A percentile compares a stretch with the other conserved stretches of the same genome.
These are phyloP conservation scores for Enteromius afrohamiltoni DNA, from an alignment of 2,797 vertebrate genomes.

Conservation along the genomic window DNA sequence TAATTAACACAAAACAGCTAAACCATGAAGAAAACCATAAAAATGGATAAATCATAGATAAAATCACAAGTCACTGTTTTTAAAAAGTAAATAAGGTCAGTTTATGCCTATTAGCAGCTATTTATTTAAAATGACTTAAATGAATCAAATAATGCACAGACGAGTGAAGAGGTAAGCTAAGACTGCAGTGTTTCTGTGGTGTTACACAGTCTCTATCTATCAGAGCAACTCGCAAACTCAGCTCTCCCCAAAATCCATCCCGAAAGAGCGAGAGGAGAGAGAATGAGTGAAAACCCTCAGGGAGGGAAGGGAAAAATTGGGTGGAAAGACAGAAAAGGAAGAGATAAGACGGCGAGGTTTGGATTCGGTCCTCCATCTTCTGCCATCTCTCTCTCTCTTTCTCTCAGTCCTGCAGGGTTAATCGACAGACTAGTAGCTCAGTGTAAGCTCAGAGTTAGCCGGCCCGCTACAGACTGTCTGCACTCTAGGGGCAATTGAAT, in stretches of 20 bases:
- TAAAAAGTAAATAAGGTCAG: not conserved
- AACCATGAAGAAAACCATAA: not conserved
- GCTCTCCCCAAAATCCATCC: constrained; percentile 15
- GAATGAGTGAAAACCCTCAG: constrained; percentile 32
- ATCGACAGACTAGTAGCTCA: constrained; percentile 46
- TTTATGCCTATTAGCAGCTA: not conserved
- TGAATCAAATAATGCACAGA: not conserved
- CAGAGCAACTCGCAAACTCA: constrained; percentile 23
- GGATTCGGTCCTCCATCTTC: constrained; percentile 39
- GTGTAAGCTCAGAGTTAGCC: constrained; percentile 22
- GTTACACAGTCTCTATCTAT: constrained; percentile 23
- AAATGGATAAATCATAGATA: not conserved
- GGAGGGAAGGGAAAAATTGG: constrained; percentile 8
- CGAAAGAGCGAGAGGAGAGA: constrained; percentile 2
- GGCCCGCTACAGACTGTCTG: constrained; percentile 1
- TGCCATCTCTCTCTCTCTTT: not conserved
- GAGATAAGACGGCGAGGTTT: constrained; percentile 51
- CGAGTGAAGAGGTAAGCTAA: not conserved
- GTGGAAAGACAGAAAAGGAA: constrained; percentile 13
- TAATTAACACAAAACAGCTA: not conserved
- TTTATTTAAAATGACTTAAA: not conserved
- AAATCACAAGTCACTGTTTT: not conserved
- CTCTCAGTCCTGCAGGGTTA: constrained; percentile 31
- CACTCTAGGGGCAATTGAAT: constrained; percentile 42
- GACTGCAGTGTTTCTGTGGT: not conserved